A percentile compares a stretch with the other conserved stretches of the same genome.
phyloP scores from a whole-genome alignment of 2,888 invertebrate genomes.

The Petrolisthes cinctipes region DNA sequence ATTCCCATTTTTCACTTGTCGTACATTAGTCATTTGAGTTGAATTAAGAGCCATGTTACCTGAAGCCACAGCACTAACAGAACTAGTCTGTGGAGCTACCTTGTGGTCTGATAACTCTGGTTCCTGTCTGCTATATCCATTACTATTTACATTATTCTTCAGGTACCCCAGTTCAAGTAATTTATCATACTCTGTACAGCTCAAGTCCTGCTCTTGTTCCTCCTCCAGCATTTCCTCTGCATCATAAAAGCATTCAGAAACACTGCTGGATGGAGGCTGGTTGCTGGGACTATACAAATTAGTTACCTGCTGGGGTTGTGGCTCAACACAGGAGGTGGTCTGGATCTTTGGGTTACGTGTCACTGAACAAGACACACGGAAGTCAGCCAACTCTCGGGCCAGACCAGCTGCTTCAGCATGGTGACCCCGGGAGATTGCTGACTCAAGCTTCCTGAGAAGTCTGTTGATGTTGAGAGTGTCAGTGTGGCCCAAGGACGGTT shows the following conservation, averaged over 20 bases:
- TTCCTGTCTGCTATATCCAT: background rate
- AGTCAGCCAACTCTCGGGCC: slow-evolving; percentile 81
- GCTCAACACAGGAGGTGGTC: background rate
- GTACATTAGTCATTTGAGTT: background rate
- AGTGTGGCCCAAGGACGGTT: slow-evolving; percentile 46
- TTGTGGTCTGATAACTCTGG: background rate
- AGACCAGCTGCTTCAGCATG: slow-evolving; percentile 81
- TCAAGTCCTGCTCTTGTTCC: slow-evolving; percentile 30
- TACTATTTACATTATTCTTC: background rate
- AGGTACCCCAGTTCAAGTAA: background rate
- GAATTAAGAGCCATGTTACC: background rate
- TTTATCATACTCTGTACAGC: background rate
- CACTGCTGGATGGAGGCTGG: slow-evolving; percentile 31
- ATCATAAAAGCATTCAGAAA: slow-evolving; percentile 55
- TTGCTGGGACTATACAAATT: background rate
- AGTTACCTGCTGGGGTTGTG: background rate
- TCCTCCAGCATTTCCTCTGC: slow-evolving; percentile 44
- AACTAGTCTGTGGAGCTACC: background rate
- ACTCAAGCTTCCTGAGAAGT: slow-evolving; percentile 78
- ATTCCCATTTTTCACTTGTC: background rate
- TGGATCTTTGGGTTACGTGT: slow-evolving; percentile 70
- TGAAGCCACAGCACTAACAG: background rate
- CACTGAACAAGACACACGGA: slow-evolving; percentile 82
- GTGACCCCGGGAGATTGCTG: slow-evolving; percentile 83
- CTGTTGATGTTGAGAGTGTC: slow-evolving; percentile 54